phyloP scores from a whole-genome alignment of 2,113 vertebrate species.

The Clinocottus analis region DNA sequence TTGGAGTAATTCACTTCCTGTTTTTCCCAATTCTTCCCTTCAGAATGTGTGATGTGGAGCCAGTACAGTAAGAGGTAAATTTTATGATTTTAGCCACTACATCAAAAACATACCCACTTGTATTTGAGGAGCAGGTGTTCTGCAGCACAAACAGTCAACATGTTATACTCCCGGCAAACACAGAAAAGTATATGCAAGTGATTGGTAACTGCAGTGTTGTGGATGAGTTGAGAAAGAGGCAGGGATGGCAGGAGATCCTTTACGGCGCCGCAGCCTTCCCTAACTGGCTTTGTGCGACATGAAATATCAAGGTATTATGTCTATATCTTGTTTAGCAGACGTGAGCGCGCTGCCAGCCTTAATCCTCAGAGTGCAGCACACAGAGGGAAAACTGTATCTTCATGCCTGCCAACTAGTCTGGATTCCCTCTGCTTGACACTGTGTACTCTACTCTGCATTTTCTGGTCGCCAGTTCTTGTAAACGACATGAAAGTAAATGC shows the following conservation, averaged over 20 bases:
- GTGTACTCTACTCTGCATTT: slow-evolving; percentile 38
- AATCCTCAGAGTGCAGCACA: slow-evolving; percentile 63
- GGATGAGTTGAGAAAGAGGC: slow-evolving; percentile 6
- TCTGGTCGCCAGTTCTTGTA: slow-evolving; percentile 57
- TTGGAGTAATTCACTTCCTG: slow-evolving; percentile 56
- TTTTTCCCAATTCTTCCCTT: slow-evolving; percentile 45
- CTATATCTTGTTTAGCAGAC: slow-evolving; percentile 71
- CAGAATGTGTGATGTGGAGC: slow-evolving; percentile 45
- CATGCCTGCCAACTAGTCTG: slow-evolving; percentile 70
- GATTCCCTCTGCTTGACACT: slow-evolving; percentile 62
- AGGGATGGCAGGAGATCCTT: slow-evolving; percentile 24
- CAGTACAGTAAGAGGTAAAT: slow-evolving; percentile 48
- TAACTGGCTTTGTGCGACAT: slow-evolving; percentile 35
- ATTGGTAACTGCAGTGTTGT: not conserved
- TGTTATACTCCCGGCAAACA: not conserved
- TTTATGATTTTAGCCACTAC: slow-evolving; percentile 44
- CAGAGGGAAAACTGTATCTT: slow-evolving; percentile 59
- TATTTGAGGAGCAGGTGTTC: slow-evolving; percentile 34
- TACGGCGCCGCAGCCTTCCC: slow-evolving; percentile 1
- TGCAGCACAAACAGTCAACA: slow-evolving; percentile 20
- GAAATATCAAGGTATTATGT: slow-evolving; percentile 63
- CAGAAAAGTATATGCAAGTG: not conserved
- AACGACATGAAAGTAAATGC: slow-evolving; percentile 42
- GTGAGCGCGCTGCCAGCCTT: slow-evolving; percentile 55
- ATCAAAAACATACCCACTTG: slow-evolving; percentile 13